Conservation (phyloP, 2,113 vertebrate genomes). For the Oncorhynchus tshawytscha region DNA sequence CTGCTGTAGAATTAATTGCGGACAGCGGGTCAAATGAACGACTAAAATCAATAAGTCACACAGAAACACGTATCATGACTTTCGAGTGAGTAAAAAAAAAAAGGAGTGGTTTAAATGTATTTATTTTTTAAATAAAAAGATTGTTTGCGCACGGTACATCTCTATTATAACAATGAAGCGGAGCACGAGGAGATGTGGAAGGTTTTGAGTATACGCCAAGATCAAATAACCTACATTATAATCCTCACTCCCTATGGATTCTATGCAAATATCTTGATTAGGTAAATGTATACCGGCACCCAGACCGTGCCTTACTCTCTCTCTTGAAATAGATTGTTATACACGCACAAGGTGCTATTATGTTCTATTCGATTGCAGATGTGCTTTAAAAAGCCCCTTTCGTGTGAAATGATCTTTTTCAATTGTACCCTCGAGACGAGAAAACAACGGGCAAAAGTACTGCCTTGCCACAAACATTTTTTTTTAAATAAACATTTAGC, state of each 20-base stretch:
- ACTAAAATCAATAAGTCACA: no score
- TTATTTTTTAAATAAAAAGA: no score
- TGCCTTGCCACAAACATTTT: slow-evolving; percentile 4
- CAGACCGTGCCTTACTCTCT: neutral
- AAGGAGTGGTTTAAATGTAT: no score
- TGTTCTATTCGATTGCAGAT: slow-evolving; percentile 60
- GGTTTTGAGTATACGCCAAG: neutral
- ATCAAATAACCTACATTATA: neutral
- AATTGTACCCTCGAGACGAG: slow-evolving; percentile 64
- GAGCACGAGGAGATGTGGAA: no score
- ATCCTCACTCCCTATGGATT: neutral
- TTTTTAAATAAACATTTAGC: neutral
- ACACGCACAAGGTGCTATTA: slow-evolving; percentile 19
- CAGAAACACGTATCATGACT: no score
- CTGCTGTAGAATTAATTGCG: no score
- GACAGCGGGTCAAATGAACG: no score
- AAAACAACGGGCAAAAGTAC: slow-evolving; percentile 55
- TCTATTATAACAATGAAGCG: neutral
- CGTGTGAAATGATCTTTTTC: slow-evolving; percentile 63
- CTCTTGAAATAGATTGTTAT: neutral
- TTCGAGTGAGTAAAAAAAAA: no score
- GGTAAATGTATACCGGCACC: no score
- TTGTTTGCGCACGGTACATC: no score
- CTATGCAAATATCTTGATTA: neutral
- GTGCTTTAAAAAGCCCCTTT: slow-evolving; percentile 60